Evolutionary conservation across 2,113 vertebrate species (phyloP), one percentile per base, ranked within the genome.

Genomic region (Mobula hypostoma): DNA sequence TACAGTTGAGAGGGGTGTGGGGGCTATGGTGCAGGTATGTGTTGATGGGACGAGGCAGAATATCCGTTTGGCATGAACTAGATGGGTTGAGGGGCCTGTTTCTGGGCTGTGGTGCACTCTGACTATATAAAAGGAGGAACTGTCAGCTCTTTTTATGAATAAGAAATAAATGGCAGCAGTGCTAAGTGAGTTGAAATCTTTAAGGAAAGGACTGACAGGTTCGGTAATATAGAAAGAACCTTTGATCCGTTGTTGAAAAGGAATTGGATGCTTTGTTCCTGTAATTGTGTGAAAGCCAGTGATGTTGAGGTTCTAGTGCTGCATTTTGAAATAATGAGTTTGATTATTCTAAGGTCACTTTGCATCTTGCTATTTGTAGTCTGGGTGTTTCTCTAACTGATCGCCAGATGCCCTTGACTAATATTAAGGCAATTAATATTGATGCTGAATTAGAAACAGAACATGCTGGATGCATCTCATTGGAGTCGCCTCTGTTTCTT

Each of bases 231-330:
- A 85, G 82, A 61, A 48, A 29, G 48, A 58, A 48, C 82, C 19
- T 85, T 85, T 82, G 79, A 82, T 82, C 79, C 8, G 36, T 48
- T 87, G 56, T 58, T 87, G 83, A 87, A 87, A 87, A 87, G 9
- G 56, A 87, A 87, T 87, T 61, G 40, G 15, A 9, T 29, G 48
- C 48, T 36, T 82, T 82, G 79, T 82, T 85, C 82, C 48, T 85
- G 83, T 87, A 87, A 61, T 27, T 3, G 11, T 87, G 56, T 14
- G 36, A 19, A 40, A 24, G 83, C 83, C 48, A 61, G 24, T 87
- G 48, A 85, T 85, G 24, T 29, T 61, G 48, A 11, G 24, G 24
- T 61, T 14, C 56, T 87, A 27, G 9, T 61, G 9, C 27, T 87
- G 83, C 83, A 87, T 61, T 87, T 87, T 58, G 29, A 87, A 87